Conservation (phyloP, 2,113 vertebrate species). For the Pipra filicauda region DNA sequence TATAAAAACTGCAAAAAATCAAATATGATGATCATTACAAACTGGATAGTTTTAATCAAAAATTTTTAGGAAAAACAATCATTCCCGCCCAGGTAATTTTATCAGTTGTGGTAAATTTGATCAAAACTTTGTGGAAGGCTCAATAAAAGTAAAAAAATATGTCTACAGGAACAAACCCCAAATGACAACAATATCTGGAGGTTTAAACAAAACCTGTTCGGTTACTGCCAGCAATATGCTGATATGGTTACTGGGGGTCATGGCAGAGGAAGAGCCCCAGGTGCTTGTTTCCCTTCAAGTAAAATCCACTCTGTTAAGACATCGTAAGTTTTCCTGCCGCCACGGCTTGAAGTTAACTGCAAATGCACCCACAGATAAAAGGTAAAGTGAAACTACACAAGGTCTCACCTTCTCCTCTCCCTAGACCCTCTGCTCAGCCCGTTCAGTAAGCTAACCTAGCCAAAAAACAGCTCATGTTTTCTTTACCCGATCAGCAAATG, state of each 20-base stretch:
- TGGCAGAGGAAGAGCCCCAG: background rate
- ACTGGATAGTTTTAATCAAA: background rate
- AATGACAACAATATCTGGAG: background rate
- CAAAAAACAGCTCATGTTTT: background rate
- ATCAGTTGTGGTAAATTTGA: background rate
- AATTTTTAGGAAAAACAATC: background rate
- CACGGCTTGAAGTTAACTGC: background rate
- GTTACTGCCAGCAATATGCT: background rate
- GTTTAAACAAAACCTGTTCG: background rate
- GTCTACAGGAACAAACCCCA: background rate
- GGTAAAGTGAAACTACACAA: background rate
- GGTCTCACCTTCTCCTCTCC: background rate
- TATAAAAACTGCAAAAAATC: background rate
- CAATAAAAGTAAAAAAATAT: background rate
- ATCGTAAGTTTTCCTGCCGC: accelerated
- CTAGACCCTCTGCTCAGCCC: background rate
- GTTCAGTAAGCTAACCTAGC: background rate
- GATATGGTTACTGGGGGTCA: background rate
- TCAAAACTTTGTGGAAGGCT: background rate
- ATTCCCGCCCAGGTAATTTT: background rate
- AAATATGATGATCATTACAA: background rate
- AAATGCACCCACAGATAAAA: background rate
- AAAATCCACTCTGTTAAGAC: background rate
- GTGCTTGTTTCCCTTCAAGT: background rate
- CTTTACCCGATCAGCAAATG: background rate